phyloP scores from a whole-genome alignment of 30 jellyfish, hydroid and myxozoan species.

The Chironex yamaguchii region DNA sequence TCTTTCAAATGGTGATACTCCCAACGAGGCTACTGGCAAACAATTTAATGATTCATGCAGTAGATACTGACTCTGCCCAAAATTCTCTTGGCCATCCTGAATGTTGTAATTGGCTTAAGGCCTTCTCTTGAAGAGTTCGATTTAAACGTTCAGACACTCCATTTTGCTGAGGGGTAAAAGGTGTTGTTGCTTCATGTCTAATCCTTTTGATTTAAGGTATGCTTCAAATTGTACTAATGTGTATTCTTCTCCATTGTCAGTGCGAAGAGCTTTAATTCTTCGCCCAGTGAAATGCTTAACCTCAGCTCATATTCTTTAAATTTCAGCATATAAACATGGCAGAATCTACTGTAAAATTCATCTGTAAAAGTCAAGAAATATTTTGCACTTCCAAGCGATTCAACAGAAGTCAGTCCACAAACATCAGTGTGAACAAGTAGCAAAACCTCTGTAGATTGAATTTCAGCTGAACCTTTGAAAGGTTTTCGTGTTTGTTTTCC shows the following conservation, averaged over 20 bases:
- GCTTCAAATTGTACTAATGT: constrained; percentile 10
- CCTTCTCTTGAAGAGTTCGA: constrained; percentile 7
- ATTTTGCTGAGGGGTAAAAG: too few species aligned
- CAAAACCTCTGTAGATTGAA: constrained; percentile 1
- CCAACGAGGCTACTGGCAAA: background rate
- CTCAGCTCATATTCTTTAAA: background rate
- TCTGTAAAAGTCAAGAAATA: constrained; percentile 7
- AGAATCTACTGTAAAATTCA: too few species aligned
- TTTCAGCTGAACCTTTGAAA: background rate
- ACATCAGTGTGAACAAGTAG: constrained; percentile 23
- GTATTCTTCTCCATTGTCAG: constrained; percentile 34
- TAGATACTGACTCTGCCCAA: constrained; percentile 5
- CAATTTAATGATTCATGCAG: background rate
- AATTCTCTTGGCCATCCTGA: background rate
- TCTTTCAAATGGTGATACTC: constrained; percentile 39
- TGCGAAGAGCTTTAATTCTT: constrained; percentile 11
- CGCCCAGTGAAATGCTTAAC: background rate
- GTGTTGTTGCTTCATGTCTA: too few species aligned
- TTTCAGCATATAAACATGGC: too few species aligned
- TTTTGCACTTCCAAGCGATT: constrained; percentile 23
- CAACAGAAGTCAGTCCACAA: constrained; percentile 29
- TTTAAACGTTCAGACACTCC: constrained; percentile 28
- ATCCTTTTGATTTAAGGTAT: constrained; percentile 16
- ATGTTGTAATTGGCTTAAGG: background rate
- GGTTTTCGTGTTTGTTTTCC: constrained; percentile 11